These are phyloP conservation scores for Ryuthela nishihirai DNA, from an alignment of 2,888 invertebrate genomes.

Conservation along the genomic window DNA sequence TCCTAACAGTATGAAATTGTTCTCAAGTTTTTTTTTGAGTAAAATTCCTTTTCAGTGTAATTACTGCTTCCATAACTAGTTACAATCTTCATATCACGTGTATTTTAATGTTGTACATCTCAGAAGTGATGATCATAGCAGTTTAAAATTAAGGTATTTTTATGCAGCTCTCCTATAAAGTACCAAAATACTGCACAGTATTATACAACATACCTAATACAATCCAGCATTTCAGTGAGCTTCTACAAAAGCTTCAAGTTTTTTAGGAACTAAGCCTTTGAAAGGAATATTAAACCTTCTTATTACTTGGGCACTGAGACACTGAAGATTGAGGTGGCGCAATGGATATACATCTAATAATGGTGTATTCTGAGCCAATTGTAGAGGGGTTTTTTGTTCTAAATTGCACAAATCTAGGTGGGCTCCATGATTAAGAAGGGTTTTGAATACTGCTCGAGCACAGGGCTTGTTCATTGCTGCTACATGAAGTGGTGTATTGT, in stretches of 20 bases:
- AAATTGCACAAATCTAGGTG: slow-evolving; percentile 78
- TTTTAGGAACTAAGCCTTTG: slow-evolving; percentile 45
- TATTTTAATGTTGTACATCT: too few relatives aligned
- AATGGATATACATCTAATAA: slow-evolving; percentile 68
- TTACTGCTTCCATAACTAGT: too few relatives aligned
- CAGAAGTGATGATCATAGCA: too few relatives aligned
- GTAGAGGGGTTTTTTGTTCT: slow-evolving; percentile 69
- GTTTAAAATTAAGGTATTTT: too few relatives aligned
- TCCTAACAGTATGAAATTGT: too few relatives aligned
- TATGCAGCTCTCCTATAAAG: too few relatives aligned
- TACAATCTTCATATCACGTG: too few relatives aligned
- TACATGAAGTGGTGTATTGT: slow-evolving; percentile 84
- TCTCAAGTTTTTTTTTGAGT: too few relatives aligned
- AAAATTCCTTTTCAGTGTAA: too few relatives aligned
- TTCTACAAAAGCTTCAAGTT: slow-evolving; percentile 46
- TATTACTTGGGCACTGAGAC: slow-evolving; percentile 78
- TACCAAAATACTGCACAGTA: too few relatives aligned
- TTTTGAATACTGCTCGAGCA: slow-evolving; percentile 65
- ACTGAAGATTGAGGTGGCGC: slow-evolving; percentile 73
- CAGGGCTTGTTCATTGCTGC: slow-evolving; percentile 69
- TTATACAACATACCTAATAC: too few relatives aligned
- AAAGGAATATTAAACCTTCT: slow-evolving; percentile 47
- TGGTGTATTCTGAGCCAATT: slow-evolving; percentile 61
- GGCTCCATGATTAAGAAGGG: slow-evolving; percentile 73
- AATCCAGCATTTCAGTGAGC: slow-evolving; percentile 45